Conservation (phyloP, 2,797 vertebrate genomes). For the Tragopan temminckii region DNA sequence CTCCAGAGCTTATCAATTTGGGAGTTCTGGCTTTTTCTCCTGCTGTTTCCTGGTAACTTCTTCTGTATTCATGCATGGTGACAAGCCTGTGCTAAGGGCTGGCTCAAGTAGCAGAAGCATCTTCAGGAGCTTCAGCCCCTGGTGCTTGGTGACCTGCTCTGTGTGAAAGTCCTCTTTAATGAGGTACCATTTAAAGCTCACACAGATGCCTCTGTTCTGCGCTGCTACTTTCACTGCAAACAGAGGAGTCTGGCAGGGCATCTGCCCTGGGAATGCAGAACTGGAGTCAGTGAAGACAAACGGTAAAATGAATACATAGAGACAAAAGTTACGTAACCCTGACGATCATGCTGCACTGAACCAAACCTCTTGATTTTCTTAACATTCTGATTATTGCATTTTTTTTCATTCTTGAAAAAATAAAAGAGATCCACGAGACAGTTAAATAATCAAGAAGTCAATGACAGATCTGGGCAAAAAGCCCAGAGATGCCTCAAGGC, state of each 20-base stretch:
- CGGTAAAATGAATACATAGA: not conserved
- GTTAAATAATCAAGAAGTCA: slow-evolving; percentile 7
- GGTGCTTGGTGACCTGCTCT: not conserved
- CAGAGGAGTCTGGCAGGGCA: not conserved
- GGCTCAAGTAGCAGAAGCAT: not conserved
- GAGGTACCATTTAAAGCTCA: not conserved
- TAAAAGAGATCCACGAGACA: not conserved
- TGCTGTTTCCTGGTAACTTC: not conserved
- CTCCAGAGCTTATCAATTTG: not conserved
- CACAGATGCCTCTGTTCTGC: not conserved
- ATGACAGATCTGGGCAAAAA: slow-evolving; percentile 24
- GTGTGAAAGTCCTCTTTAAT: not conserved
- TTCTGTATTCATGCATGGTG: not conserved
- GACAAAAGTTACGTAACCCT: not conserved
- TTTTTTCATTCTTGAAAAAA: not conserved
- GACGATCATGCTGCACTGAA: not conserved
- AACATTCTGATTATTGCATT: not conserved
- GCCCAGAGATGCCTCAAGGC: slow-evolving; percentile 16
- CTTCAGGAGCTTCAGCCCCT: not conserved
- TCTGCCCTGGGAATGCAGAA: not conserved
- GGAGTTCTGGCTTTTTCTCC: not conserved
- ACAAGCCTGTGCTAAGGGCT: not conserved
- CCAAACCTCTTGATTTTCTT: not conserved
- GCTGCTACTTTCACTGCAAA: not conserved
- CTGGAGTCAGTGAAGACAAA: not conserved